Base-by-base conservation (phyloP, 2,888 invertebrate species). In the Lepidochitona cinerea region DNA sequence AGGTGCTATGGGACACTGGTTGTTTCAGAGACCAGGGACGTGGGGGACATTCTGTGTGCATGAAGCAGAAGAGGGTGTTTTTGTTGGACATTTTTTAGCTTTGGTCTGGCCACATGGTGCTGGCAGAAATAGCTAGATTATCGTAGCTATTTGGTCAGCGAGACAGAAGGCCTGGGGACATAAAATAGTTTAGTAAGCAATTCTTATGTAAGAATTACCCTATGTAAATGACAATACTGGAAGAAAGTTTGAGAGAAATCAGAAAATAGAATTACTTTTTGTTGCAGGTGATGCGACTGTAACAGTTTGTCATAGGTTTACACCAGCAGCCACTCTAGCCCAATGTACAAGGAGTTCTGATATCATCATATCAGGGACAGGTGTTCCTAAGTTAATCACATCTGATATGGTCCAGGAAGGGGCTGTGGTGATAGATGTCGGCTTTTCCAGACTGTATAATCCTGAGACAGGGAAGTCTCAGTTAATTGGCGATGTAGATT, bases 401-500 rank as follows among this genome's bases (percentile, higher is more conserved):
- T 94, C 94, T 0, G 94, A 96, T 76, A 96, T 97, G 95, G 93
- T 97, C 4, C 97, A 97, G 87, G 94, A 95, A 0, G 97, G 97
- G 0, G 96, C 95, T 0, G 95, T 95, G 71, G 92, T 97, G 23
- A 96, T 97, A 78, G 97, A 97, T 90, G 95, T 97, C 54, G 97
- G 97, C 14, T 89, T 90, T 72, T 95, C 94, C 2, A 93, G 95
- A 84, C 91, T 96, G 23, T 92, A 92, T 7, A 93, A 93, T 77
- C 49, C 54, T 1, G 79, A 81, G 12, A 86, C 87, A 0, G 95
- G 95, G 1, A 94, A 94, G 86, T 92, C 93, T 0, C 86, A 82
- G 72, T 91, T 97, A 7, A 95, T 96, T 6, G 97, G 97, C 1
- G 97, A 97, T 91, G 96, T 96, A 2, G 96, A 97, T 89, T 97